Percentiles rank a stretch among this genome's conserved stretches.
Conservation (phyloP, 64 coral and sea anemone genomes). For the Pocillopora damicornis region DNA sequence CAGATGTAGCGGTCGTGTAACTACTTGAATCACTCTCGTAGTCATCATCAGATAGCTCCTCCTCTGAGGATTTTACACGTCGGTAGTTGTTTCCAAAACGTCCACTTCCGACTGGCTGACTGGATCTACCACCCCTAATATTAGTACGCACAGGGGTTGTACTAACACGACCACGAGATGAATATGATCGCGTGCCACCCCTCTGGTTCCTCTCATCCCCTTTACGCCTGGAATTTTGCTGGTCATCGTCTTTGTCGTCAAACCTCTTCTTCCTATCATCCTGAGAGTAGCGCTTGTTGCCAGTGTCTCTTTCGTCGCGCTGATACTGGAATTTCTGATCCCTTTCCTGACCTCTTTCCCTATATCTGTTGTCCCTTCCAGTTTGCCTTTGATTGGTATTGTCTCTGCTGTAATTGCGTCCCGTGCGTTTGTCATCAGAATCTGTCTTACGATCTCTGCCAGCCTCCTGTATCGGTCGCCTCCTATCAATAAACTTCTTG, state of each 20-base stretch:
- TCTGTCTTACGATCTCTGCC: neutral
- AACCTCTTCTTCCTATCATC: slow-evolving; percentile 21
- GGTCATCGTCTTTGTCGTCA: slow-evolving; percentile 13
- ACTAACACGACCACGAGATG: slow-evolving; percentile 51
- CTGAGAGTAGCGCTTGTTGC: slow-evolving; percentile 7
- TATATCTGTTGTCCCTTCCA: slow-evolving; percentile 35
- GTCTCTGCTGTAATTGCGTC: slow-evolving; percentile 18
- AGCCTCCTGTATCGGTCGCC: neutral
- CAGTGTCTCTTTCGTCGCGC: slow-evolving; percentile 4
- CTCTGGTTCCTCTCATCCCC: slow-evolving; percentile 14
- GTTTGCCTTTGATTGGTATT: neutral
- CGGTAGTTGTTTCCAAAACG: slow-evolving; percentile 51
- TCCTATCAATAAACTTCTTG: neutral
- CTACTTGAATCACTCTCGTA: slow-evolving; percentile 80
- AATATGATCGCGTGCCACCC: slow-evolving; percentile 23
- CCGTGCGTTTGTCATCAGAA: neutral
- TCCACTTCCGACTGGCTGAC: slow-evolving; percentile 80
- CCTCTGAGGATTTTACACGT: slow-evolving; percentile 57
- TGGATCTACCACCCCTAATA: slow-evolving; percentile 39
- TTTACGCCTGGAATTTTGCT: slow-evolving; percentile 4
- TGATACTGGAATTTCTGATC: neutral
- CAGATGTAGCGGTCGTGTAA: slow-evolving; percentile 92
- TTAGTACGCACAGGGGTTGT: neutral
- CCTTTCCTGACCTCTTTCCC: slow-evolving; percentile 31
- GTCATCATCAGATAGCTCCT: slow-evolving; percentile 59